Evolutionary conservation across 2,888 invertebrate species (phyloP).

Genomic region (Spatulosminthurus flaviceps): DNA sequence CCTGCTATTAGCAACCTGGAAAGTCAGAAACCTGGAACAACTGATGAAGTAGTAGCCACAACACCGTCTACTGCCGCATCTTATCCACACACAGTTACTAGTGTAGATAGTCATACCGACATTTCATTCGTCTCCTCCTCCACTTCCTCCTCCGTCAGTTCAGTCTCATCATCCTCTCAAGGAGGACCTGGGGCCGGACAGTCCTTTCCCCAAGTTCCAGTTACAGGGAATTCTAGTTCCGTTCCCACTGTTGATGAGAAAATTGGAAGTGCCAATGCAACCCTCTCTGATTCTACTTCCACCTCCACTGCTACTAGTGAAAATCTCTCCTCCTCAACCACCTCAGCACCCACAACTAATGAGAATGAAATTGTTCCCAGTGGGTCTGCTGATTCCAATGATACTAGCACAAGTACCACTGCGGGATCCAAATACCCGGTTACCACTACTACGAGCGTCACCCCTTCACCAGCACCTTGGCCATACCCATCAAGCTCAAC

Average conservation of each 20-base stretch:
- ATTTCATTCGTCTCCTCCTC: conserved; percentile 39
- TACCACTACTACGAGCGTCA: conserved; percentile 56
- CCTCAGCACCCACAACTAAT: conserved; percentile 29
- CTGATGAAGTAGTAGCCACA: conserved; percentile 23
- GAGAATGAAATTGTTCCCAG: conserved; percentile 65
- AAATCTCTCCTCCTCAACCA: conserved; percentile 22
- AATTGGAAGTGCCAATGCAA: conserved; percentile 1
- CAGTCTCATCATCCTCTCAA: conserved; percentile 1
- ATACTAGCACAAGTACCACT: conserved; percentile 14
- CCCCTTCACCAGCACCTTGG: conserved; percentile 60
- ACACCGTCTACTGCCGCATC: conserved; percentile 1
- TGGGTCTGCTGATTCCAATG: conserved; percentile 52
- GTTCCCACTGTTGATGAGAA: conserved; percentile 22
- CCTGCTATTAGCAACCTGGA: conserved; percentile 40
- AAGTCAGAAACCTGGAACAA: conserved; percentile 6
- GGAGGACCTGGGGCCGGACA: not conserved
- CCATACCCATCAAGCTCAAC: conserved; percentile 59
- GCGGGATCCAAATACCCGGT: conserved; percentile 45
- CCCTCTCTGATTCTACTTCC: not conserved
- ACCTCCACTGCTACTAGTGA: conserved; percentile 42
- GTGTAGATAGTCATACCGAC: conserved; percentile 45
- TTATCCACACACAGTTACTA: not conserved
- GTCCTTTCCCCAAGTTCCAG: not conserved
- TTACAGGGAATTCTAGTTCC: conserved; percentile 32
- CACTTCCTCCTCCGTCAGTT: conserved; percentile 27